Base-by-base conservation (phyloP, 2,113 vertebrate genomes). In the Desmodus rotundus region DNA sequence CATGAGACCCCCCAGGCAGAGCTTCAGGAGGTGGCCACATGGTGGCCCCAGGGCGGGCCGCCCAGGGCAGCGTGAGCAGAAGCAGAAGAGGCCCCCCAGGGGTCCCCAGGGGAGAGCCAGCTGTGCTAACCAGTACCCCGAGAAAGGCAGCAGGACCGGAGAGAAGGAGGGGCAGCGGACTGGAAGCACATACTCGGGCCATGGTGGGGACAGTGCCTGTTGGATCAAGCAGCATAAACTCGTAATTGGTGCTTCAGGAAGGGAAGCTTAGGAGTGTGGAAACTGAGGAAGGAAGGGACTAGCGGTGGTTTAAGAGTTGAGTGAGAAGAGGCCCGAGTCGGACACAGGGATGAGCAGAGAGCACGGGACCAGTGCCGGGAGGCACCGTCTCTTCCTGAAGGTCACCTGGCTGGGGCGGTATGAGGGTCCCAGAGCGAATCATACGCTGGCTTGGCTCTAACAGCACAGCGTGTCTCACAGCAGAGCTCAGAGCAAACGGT, bases 351-450 rank as follows among this genome's bases (percentile, higher is more conserved):
- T 20, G 58, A 56, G 68, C 43, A 54, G 45, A 45, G 56, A 38
- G 24, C 0, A 4, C 0, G 26, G 43, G 17, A n/a, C 31, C 3
- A 19, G 33, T 33, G 9, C 38, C 4, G 6, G 26, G 52, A 77
- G 26, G 16, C 10, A 16, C 14, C 9, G 43, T 61, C 58, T 43
- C 19, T 83, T 81, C 28, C 87, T n/a, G n/a, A 9, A 1, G 20
- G 50, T 50, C 24, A 50, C 45, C 13, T 54, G 28, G n/a, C 4
- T n/a, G 67, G 41, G 88, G 20, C 5, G 54, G 28, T 5, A 15
- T 2, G 43, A 87, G 1, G 72, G 14, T 67, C 73, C 38, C 45
- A 81, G 16, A 11, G 36, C 6, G 10, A 41, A 17, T 15, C 13
- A 70, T 36, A 14, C 13, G 89, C n/a, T 7, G 28, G 24, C 47